These are phyloP conservation scores for Drosophila oshimai DNA, from an alignment of 1,140 invertebrate genomes.

Conservation along the genomic window DNA sequence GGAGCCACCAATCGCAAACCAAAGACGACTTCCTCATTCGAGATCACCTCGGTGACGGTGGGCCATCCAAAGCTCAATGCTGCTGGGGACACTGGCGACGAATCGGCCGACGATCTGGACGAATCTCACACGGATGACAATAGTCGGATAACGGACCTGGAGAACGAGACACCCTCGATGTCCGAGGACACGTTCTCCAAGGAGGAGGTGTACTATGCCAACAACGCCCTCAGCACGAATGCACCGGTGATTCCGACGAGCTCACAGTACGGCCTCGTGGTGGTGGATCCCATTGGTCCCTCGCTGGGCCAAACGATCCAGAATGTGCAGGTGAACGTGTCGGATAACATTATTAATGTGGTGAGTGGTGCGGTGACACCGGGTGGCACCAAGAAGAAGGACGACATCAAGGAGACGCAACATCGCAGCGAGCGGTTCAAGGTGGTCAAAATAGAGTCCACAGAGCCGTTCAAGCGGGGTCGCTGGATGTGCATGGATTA, in stretches of 20 bases:
- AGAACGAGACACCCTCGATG: constrained; percentile 92
- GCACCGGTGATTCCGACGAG: constrained; percentile 92
- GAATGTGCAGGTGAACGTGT: constrained; percentile 86
- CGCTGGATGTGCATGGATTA: constrained; percentile 98
- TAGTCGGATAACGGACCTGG: constrained; percentile 90
- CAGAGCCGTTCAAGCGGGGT: constrained; percentile 96
- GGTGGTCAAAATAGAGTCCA: constrained; percentile 97
- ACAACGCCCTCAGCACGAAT: constrained; percentile 88
- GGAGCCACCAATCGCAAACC: constrained; percentile 63
- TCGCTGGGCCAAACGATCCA: constrained; percentile 70
- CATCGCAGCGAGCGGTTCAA: constrained; percentile 94
- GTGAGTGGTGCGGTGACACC: constrained; percentile 84
- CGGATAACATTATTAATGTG: constrained; percentile 86
- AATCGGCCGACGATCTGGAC: constrained; percentile 96
- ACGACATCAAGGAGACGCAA: constrained; percentile 87
- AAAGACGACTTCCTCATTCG: constrained; percentile 91
- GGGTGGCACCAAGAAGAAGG: constrained; percentile 85
- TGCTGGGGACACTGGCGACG: constrained; percentile 93
- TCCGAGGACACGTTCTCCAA: constrained; percentile 93
- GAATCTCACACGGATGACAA: constrained; percentile 95
- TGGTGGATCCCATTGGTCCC: constrained; percentile 85
- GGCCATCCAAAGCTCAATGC: constrained; percentile 85
- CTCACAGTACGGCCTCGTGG: constrained; percentile 91
- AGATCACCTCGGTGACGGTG: constrained; percentile 95
- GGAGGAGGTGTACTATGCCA: constrained; percentile 91